Conservation (phyloP, 2,113 vertebrate genomes). For the Megatriorchis doriae region DNA sequence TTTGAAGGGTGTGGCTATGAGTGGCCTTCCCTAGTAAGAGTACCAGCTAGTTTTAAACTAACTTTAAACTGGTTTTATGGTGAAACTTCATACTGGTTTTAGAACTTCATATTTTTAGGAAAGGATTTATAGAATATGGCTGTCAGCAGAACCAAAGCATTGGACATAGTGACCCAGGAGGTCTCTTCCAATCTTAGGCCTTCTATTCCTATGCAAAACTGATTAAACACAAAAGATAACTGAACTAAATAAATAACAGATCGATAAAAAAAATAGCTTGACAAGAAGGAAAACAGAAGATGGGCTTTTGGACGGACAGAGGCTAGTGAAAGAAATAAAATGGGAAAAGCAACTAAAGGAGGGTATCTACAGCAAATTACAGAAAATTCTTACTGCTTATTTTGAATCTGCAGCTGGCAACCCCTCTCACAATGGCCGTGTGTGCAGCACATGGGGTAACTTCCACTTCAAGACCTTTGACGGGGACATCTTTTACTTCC, state of each 20-base stretch:
- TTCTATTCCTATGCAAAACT: background rate
- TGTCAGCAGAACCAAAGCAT: background rate
- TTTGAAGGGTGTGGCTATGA: background rate
- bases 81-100: background rate
- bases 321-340: background rate
- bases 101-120: background rate
- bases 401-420: constrained; percentile 69
- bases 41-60: background rate
- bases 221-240: background rate
- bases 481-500: constrained; percentile 81
- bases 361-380: background rate
- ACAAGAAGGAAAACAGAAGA: background rate
- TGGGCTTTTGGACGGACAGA: background rate
- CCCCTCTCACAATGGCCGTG: constrained; percentile 73
- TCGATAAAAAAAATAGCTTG: background rate
- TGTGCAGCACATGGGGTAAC: constrained; percentile 91
- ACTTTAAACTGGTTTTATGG: background rate
- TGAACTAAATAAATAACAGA: background rate
- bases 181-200: background rate
- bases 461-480: constrained; percentile 90
- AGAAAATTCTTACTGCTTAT: background rate
- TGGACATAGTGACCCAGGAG: background rate
- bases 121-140: background rate
- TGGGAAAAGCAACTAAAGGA: background rate
- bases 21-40: background rate